Evolutionary conservation across 2,113 vertebrate genomes (phyloP).

Genomic region (Gavialis gangeticus): DNA sequence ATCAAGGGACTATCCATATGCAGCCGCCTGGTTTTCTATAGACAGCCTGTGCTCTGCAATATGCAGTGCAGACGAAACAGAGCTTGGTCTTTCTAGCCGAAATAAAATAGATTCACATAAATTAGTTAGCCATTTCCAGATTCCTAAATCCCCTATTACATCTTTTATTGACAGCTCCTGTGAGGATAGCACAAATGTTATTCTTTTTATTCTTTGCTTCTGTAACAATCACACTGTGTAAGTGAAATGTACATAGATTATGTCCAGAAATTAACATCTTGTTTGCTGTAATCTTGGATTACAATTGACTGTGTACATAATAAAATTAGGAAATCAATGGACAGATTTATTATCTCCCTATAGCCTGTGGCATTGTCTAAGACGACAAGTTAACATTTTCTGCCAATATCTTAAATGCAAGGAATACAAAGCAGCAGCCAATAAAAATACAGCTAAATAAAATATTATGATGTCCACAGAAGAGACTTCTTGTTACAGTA

Average conservation of each 20-base stretch:
- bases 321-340: constrained; percentile 86
- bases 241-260: constrained; percentile 84
- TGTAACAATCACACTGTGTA: constrained; percentile 75
- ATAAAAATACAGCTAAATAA: constrained; percentile 41
- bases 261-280: constrained; percentile 90
- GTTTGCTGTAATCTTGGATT: constrained; percentile 93
- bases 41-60: constrained; percentile 85
- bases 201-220: constrained; percentile 81
- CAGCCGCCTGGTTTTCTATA: constrained; percentile 96
- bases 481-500: background rate
- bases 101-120: constrained; percentile 92
- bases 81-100: constrained; percentile 84
- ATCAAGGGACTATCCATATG: constrained; percentile 99
- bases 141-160: constrained; percentile 93
- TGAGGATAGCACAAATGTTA: constrained; percentile 84
- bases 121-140: constrained; percentile 91
- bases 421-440: constrained; percentile 42
- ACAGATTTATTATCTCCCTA: constrained; percentile 73
- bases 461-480: background rate
- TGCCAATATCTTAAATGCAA: constrained; percentile 59
- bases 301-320: constrained; percentile 87
- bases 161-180: constrained; percentile 88
- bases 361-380: constrained; percentile 65
- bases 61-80: constrained; percentile 82
- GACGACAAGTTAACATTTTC: constrained; percentile 54